phyloP scores from a whole-genome alignment of 2,888 invertebrate genomes.

The Microctonus hyperodae region DNA sequence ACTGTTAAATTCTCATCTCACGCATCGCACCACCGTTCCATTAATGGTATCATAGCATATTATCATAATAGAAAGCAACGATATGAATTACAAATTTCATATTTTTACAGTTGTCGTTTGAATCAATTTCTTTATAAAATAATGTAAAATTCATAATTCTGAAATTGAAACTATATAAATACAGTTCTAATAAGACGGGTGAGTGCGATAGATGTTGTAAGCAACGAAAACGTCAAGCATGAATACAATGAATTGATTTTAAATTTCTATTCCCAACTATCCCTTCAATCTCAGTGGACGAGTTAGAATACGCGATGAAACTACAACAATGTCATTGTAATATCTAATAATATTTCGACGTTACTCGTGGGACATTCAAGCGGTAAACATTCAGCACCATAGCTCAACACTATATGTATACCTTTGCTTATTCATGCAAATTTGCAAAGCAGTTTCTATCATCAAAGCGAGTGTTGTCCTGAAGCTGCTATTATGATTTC shows the following conservation, averaged over 20 bases:
- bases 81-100: no score
- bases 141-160: no score
- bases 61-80: no score
- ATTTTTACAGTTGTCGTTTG: no score
- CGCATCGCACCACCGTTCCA: no score
- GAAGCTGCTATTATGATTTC: not conserved
- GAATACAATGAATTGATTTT: not conserved
- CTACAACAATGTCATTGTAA: slow-evolving; percentile 18
- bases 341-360: slow-evolving; percentile 18
- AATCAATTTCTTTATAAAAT: no score
- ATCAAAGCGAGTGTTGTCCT: slow-evolving; percentile 13
- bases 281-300: not conserved
- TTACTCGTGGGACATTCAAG: slow-evolving; percentile 1
- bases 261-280: not conserved
- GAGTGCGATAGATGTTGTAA: not conserved
- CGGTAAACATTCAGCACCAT: slow-evolving; percentile 15
- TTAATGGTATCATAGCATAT: no score
- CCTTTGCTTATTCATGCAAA: slow-evolving; percentile 28
- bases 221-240: not conserved
- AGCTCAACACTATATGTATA: not conserved
- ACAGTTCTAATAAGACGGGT: no score
- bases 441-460: slow-evolving; percentile 17
- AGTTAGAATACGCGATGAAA: not conserved
- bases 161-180: no score
- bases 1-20: no score